Conservation (phyloP, 2,888 invertebrate species). For the Apocheima hispidaria region DNA sequence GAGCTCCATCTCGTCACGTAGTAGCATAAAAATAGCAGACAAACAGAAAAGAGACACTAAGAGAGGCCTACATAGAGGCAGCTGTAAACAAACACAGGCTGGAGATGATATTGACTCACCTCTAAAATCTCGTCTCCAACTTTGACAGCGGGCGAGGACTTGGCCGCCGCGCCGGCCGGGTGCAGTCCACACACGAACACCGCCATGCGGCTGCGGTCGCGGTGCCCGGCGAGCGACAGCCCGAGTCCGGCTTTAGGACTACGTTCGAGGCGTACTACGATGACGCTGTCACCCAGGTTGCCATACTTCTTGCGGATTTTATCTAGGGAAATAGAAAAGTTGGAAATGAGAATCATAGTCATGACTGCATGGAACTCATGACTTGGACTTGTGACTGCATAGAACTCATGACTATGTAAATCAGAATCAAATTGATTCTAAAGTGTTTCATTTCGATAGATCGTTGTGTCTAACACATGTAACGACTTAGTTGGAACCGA, state of each 20-base stretch:
- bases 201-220: conserved; percentile 97
- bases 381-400: too few species aligned
- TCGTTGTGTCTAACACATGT: too few species aligned
- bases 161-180: conserved; percentile 93
- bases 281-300: conserved; percentile 89
- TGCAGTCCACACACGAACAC: conserved; percentile 98
- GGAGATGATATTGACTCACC: conserved; percentile 39
- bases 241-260: conserved; percentile 93
- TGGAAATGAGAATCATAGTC: too few species aligned
- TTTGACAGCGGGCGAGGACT: conserved; percentile 90
- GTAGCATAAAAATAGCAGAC: too few species aligned
- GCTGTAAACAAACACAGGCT: background rate
- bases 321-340: conserved; percentile 90
- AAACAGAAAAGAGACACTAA: too few species aligned
- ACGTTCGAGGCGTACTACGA: conserved; percentile 92
- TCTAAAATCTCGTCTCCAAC: conserved; percentile 95
- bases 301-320: conserved; percentile 98
- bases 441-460: too few species aligned
- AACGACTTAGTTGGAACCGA: too few species aligned
- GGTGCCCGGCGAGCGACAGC: conserved; percentile 96
- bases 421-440: too few species aligned
- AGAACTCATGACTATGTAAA: too few species aligned
- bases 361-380: too few species aligned
- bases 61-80: too few species aligned
- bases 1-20: too few species aligned